Conservation (phyloP, 2,113 vertebrate species). For the Bufo bufo region DNA sequence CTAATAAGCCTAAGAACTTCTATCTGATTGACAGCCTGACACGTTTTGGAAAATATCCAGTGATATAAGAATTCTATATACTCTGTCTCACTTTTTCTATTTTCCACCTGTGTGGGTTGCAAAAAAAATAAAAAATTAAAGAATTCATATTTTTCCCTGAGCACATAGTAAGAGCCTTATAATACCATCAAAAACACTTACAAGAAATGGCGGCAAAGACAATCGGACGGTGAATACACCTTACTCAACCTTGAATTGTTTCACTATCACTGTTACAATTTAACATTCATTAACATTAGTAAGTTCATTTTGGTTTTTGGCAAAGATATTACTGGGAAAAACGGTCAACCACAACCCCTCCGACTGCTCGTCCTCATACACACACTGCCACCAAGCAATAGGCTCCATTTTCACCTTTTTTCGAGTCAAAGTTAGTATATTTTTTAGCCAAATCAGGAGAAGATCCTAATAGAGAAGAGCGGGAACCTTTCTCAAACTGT, state of each 20-base stretch:
- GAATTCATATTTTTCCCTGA: background rate
- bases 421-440: no score
- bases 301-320: background rate
- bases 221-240: background rate
- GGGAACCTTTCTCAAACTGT: no score
- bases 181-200: background rate
- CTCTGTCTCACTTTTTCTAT: background rate
- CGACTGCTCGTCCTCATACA: background rate
- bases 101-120: constrained; percentile 40
- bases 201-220: no score
- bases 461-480: no score
- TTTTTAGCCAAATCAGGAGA: no score
- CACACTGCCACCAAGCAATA: no score
- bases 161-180: background rate
- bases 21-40: constrained; percentile 52
- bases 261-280: no score
- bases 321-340: background rate
- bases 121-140: constrained; percentile 21
- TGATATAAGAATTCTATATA: constrained; percentile 44
- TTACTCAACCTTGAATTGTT: background rate
- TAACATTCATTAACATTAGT: no score
- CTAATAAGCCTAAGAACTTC: constrained; percentile 52
- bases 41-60: constrained; percentile 23
- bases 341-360: no score
- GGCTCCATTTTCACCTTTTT: no score